Evolutionary conservation across 1,140 invertebrate species (phyloP).

Genomic region (Apis laboriosa): DNA sequence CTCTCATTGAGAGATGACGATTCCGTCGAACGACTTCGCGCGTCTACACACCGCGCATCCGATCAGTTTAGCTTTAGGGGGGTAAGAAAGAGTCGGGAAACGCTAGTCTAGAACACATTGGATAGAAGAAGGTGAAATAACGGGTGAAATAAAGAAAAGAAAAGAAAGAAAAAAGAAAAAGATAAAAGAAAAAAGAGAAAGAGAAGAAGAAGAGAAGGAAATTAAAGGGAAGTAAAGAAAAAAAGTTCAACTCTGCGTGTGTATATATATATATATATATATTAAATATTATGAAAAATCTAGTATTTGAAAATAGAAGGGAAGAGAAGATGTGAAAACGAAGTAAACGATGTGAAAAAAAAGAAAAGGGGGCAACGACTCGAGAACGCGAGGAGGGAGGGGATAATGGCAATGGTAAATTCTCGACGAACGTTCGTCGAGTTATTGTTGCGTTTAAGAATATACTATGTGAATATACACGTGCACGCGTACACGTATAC

Average conservation of each 20-base stretch:
- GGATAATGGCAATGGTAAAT: slow-evolving; percentile 5
- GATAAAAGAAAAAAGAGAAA: background rate
- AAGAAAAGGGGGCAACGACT: background rate
- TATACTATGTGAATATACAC: slow-evolving; percentile 24
- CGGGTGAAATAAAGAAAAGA: no score
- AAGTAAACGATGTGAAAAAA: background rate
- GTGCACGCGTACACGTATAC: slow-evolving; percentile 11
- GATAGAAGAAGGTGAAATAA: no score
- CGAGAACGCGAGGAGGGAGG: background rate
- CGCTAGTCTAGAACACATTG: no score
- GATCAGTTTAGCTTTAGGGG: background rate
- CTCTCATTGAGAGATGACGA: slow-evolving; percentile 50
- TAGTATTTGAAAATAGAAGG: slow-evolving; percentile 14
- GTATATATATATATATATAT: slow-evolving; percentile 53
- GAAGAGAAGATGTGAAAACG: background rate
- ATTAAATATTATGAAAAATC: slow-evolving; percentile 35
- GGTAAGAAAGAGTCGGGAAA: no score
- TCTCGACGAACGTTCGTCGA: slow-evolving; percentile 31
- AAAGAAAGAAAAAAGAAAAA: no score
- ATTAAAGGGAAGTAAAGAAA: background rate
- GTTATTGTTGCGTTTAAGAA: slow-evolving; percentile 20
- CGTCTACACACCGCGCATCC: no score
- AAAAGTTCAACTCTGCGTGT: slow-evolving; percentile 18
- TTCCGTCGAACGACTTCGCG: slow-evolving; percentile 43
- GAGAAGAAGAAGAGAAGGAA: no score